Conservation (phyloP, 2,113 vertebrate species). For the Nannospalax galili region DNA sequence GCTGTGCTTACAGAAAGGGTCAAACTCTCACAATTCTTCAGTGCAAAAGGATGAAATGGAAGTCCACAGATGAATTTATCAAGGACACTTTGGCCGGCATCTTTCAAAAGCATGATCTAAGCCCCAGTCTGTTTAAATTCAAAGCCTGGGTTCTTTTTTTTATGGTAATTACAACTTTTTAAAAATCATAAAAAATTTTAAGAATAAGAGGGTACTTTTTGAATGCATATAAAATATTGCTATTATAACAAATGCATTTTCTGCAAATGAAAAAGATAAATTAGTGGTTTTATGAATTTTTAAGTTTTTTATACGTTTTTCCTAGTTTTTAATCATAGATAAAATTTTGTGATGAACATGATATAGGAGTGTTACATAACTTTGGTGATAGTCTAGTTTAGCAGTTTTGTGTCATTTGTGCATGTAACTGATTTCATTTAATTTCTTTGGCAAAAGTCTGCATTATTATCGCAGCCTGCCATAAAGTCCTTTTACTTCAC, state of each 20-base stretch:
- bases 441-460: background rate
- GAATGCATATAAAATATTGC: background rate
- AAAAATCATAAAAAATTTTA: background rate
- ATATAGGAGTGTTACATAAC: background rate
- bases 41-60: background rate
- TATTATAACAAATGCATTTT: constrained; percentile 18
- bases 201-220: background rate
- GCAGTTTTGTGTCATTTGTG: background rate
- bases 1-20: background rate
- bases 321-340: background rate
- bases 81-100: background rate
- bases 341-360: background rate
- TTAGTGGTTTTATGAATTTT: no score
- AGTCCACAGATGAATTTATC: background rate
- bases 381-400: background rate
- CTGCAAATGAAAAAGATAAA: background rate
- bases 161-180: background rate
- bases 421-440: background rate
- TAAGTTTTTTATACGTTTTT: no score
- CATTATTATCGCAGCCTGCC: background rate
- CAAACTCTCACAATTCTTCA: background rate
- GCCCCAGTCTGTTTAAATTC: constrained; percentile 9
- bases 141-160: background rate
- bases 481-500: background rate
- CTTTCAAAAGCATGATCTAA: background rate